Conservation (phyloP, 2,113 vertebrate genomes). For the Nansenia antarctica region DNA sequence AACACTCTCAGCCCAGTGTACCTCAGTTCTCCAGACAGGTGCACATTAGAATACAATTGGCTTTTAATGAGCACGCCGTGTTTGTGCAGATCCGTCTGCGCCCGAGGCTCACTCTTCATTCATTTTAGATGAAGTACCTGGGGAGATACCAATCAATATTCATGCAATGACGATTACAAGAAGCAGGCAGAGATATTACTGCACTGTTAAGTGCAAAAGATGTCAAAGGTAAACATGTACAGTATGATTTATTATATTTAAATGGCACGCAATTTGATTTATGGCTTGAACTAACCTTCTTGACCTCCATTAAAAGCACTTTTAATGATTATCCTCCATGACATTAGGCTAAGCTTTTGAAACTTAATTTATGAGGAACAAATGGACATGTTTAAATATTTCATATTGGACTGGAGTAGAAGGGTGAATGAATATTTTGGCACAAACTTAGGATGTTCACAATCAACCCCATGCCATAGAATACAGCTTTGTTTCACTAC, state of each 20-base stretch:
- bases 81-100: slow-evolving; percentile 67
- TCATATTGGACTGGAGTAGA: slow-evolving; percentile 22
- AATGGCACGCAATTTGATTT: slow-evolving; percentile 61
- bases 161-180: slow-evolving; percentile 65
- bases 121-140: slow-evolving; percentile 75
- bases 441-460: not conserved
- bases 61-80: slow-evolving; percentile 71
- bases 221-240: slow-evolving; percentile 71
- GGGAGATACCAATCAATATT: slow-evolving; percentile 73
- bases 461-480: not conserved
- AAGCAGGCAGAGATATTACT: slow-evolving; percentile 53
- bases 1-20: slow-evolving; percentile 9
- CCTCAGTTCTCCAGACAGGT: slow-evolving; percentile 64
- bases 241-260: slow-evolving; percentile 63
- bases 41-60: slow-evolving; percentile 69
- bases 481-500: not conserved
- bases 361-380: slow-evolving; percentile 32
- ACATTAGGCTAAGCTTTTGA: slow-evolving; percentile 26
- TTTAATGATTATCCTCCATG: slow-evolving; percentile 48
- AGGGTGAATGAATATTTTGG: not conserved
- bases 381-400: slow-evolving; percentile 28
- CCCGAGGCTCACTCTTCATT: slow-evolving; percentile 62
- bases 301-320: slow-evolving; percentile 59
- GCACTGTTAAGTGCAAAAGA: slow-evolving; percentile 62
- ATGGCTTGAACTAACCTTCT: slow-evolving; percentile 47